phyloP scores from a whole-genome alignment of 2,113 vertebrate species.

The Pachyramphus minor region DNA sequence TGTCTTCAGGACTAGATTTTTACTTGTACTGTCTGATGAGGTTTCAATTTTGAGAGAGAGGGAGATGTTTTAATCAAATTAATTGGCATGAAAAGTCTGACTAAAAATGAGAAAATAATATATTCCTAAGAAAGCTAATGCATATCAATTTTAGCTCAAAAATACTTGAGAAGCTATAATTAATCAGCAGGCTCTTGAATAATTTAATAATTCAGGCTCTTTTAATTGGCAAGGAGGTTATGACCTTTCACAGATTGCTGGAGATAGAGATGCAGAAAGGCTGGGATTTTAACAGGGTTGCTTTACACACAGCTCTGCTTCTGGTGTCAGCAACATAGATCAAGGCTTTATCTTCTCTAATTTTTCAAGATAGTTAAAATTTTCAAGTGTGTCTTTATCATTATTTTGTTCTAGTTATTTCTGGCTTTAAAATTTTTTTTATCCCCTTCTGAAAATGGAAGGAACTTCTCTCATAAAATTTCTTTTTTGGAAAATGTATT shows the following conservation, averaged over 20 bases:
- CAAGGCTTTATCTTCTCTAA: not conserved
- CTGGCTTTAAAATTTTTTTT: not conserved
- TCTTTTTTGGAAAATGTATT: not conserved
- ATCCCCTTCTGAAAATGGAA: not conserved
- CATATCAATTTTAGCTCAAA: not conserved
- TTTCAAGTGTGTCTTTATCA: not conserved
- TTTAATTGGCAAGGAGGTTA: constrained; percentile 8
- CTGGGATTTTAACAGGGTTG: not conserved
- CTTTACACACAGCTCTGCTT: not conserved
- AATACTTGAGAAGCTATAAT: constrained; percentile 9
- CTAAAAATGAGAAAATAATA: not conserved
- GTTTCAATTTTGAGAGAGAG: not conserved
- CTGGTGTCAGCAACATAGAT: not conserved
- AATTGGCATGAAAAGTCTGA: not conserved
- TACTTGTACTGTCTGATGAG: not conserved
- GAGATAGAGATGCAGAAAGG: not conserved
- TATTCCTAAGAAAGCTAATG: constrained; percentile 3
- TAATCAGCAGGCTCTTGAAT: constrained; percentile 14
- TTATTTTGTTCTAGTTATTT: not conserved
- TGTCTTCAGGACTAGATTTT: not conserved
- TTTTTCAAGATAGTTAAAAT: not conserved
- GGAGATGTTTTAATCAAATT: constrained; percentile 11
- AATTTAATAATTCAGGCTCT: not conserved
- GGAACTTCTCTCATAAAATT: not conserved
- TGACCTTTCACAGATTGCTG: not conserved